Evolutionary conservation across 2,797 vertebrate species (phyloP).

Genomic region (Liparis tanakae): DNA sequence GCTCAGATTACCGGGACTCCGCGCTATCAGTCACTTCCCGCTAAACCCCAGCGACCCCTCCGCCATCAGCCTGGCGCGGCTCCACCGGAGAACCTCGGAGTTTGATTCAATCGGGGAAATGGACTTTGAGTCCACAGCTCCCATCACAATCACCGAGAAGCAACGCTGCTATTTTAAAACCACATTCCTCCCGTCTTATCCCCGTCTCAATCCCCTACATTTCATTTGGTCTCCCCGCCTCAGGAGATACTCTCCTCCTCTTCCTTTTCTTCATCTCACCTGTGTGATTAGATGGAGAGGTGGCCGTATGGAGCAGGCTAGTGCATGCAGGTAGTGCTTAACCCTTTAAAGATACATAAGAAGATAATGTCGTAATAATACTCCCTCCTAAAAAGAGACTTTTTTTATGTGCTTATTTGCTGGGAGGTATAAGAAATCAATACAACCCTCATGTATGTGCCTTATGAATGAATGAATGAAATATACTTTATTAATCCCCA

Average conservation of each 20-base stretch:
- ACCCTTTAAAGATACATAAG: too few relatives aligned
- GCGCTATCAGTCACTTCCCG: conserved; percentile 58
- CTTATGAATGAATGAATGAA: too few relatives aligned
- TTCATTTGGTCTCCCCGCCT: not conserved
- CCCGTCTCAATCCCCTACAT: conserved; percentile 10
- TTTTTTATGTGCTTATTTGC: not conserved
- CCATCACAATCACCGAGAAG: conserved; percentile 6
- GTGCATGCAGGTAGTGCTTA: not conserved
- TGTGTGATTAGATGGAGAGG: conserved; percentile 8
- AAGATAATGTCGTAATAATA: too few relatives aligned
- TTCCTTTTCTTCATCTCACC: conserved; percentile 11
- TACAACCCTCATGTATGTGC: not conserved
- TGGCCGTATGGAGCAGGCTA: not conserved
- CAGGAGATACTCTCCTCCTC: not conserved
- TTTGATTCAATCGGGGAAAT: conserved; percentile 39
- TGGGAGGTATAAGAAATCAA: not conserved
- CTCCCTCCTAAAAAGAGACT: too few relatives aligned
- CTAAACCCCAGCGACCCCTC: conserved; percentile 50
- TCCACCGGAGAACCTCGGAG: conserved; percentile 28
- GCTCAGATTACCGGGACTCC: conserved; percentile 61
- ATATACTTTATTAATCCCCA: too few relatives aligned
- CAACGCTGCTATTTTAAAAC: conserved; percentile 10
- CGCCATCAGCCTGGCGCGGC: conserved; percentile 31
- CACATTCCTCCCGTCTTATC: not conserved
- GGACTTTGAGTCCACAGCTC: conserved; percentile 19